Conservation (phyloP, 2,113 vertebrate species). For the Paramormyrops kingsleyae region DNA sequence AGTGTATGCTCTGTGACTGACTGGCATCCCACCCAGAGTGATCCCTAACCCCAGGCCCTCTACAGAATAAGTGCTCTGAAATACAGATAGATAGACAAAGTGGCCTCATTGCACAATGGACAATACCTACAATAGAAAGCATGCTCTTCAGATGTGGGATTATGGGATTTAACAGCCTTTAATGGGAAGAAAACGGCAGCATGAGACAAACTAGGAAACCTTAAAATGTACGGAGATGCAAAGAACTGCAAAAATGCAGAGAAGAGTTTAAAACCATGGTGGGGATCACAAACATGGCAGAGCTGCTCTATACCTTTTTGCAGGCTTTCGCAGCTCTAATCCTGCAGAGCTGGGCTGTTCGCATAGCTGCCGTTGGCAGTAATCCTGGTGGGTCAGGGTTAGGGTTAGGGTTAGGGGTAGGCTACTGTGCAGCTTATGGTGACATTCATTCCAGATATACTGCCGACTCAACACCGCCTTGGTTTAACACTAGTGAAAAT, state of each 20-base stretch:
- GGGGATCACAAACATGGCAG: background rate
- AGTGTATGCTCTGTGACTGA: background rate
- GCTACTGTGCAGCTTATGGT: background rate
- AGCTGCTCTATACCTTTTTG: background rate
- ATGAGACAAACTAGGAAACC: background rate
- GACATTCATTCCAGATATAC: background rate
- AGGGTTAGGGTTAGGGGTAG: background rate
- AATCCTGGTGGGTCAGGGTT: background rate
- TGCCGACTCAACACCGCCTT: background rate
- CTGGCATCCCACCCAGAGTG: background rate
- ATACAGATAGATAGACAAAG: background rate
- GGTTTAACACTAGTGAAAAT: background rate
- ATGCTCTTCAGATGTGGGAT: background rate
- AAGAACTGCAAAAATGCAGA: background rate
- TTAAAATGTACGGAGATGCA: background rate
- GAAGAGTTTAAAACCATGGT: background rate
- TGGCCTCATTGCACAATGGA: background rate
- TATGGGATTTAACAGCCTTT: background rate
- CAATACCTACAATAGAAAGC: background rate
- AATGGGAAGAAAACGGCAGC: background rate
- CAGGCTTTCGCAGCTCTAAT: background rate
- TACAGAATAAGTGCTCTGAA: background rate
- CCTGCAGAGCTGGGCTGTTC: background rate
- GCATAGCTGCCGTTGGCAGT: background rate
- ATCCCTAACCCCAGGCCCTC: background rate